Conservation (phyloP, 2,797 vertebrate genomes). For the Sorex maritimensis region DNA sequence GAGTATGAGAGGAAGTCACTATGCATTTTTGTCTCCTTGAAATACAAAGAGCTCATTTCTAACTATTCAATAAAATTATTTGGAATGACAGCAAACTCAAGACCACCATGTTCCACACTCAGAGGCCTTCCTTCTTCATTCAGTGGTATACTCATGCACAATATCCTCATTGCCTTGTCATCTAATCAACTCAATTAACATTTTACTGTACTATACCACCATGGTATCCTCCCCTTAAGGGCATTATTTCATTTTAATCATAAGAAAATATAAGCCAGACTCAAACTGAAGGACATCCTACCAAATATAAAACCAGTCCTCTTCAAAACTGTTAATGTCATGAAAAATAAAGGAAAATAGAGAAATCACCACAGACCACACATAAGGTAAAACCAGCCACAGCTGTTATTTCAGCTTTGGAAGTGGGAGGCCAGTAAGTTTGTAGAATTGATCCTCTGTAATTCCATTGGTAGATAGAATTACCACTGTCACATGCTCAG, state of each 20-base stretch:
- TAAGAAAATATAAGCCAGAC: conserved; percentile 42
- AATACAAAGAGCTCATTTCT: conserved; percentile 29
- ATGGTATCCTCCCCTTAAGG: not conserved
- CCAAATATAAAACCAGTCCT: conserved; percentile 24
- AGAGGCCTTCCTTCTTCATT: not conserved
- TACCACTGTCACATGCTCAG: too few species aligned
- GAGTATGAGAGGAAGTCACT: conserved; percentile 24
- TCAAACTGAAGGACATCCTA: conserved; percentile 42
- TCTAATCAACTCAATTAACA: conserved; percentile 23
- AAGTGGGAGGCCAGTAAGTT: too few species aligned
- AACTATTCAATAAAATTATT: conserved; percentile 13
- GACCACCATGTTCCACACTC: not conserved
- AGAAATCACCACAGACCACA: conserved; percentile 19
- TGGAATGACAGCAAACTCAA: not conserved
- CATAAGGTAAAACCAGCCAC: not conserved
- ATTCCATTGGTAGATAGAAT: too few species aligned
- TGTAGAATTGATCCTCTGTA: too few species aligned
- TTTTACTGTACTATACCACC: conserved; percentile 20
- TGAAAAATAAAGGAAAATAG: conserved; percentile 33
- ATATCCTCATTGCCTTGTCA: not conserved
- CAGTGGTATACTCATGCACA: not conserved
- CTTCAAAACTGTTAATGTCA: conserved; percentile 29
- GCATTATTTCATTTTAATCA: conserved; percentile 54
- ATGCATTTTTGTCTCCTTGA: conserved; percentile 20
- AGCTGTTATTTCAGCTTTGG: too few species aligned